Conservation (phyloP, 2,888 invertebrate genomes). For the Morpho achilles region DNA sequence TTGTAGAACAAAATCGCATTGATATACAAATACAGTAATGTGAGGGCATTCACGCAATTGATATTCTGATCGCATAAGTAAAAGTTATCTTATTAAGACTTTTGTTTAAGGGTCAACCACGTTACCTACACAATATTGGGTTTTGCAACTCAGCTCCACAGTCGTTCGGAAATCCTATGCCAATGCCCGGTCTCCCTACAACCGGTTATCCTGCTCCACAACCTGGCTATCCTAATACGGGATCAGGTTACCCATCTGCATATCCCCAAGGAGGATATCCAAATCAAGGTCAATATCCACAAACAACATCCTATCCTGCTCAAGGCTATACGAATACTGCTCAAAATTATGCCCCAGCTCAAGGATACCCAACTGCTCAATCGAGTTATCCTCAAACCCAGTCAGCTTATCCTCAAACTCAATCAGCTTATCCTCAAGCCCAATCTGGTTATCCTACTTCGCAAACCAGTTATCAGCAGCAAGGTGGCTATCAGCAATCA, state of each 20-base stretch:
- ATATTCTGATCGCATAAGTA: too few relatives aligned
- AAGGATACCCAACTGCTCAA: conserved; percentile 34
- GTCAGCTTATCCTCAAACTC: conserved; percentile 29
- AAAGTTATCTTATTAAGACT: conserved; percentile 22
- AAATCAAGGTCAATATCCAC: conserved; percentile 32
- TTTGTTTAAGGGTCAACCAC: conserved; percentile 74
- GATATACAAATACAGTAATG: too few relatives aligned
- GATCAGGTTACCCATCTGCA: conserved; percentile 51
- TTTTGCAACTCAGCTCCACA: conserved; percentile 71
- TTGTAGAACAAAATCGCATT: too few relatives aligned
- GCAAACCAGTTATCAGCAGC: conserved; percentile 37
- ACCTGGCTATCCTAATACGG: conserved; percentile 48
- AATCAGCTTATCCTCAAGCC: conserved; percentile 29
- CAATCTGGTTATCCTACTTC: conserved; percentile 19
- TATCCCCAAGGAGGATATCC: conserved; percentile 37
- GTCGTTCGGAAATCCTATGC: conserved; percentile 71
- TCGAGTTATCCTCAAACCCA: conserved; percentile 35
- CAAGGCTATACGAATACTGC: conserved; percentile 37
- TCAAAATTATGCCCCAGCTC: conserved; percentile 42
- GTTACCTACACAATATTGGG: conserved; percentile 70
- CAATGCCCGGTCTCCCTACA: conserved; percentile 65
- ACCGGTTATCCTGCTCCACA: conserved; percentile 62
- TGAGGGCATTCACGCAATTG: too few relatives aligned
- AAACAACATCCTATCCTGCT: conserved; percentile 37
- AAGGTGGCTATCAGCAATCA: conserved; percentile 36